Conservation (phyloP, 2,113 vertebrate genomes). For the Scartelaos histophorus region DNA sequence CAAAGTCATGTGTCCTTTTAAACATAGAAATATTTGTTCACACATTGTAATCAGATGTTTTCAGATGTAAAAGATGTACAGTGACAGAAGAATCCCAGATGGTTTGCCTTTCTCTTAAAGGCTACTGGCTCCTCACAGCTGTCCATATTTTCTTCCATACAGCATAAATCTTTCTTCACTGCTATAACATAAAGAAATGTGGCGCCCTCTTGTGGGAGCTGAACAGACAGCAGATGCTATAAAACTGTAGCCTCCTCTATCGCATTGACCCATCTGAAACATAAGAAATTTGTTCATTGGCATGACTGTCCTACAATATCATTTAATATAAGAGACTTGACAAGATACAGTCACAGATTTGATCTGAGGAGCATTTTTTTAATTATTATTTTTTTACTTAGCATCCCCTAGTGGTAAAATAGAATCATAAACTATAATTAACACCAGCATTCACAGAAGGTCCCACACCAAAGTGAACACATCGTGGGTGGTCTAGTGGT, state of each 20-base stretch:
- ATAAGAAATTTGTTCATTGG: slow-evolving; percentile 17
- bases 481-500: slow-evolving; percentile 69
- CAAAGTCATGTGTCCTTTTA: background rate
- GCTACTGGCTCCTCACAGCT: background rate
- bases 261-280: slow-evolving; percentile 92
- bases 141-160: background rate
- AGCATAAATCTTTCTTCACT: background rate
- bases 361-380: background rate
- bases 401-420: background rate
- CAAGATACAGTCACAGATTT: background rate
- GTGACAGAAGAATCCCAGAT: background rate
- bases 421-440: no score
- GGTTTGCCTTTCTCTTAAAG: background rate
- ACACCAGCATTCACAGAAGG: background rate
- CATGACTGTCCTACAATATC: background rate
- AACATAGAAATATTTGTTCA: background rate
- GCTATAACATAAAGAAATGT: background rate
- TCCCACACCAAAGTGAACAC: background rate
- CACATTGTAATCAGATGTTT: background rate
- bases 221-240: slow-evolving; percentile 78
- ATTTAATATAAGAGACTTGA: background rate
- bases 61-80: background rate
- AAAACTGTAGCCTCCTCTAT: slow-evolving; percentile 94
- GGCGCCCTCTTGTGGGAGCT: slow-evolving; percentile 29
- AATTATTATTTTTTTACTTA: no score